Base-by-base conservation (phyloP, 2,888 invertebrate genomes). In the Leptopilina myrica region DNA sequence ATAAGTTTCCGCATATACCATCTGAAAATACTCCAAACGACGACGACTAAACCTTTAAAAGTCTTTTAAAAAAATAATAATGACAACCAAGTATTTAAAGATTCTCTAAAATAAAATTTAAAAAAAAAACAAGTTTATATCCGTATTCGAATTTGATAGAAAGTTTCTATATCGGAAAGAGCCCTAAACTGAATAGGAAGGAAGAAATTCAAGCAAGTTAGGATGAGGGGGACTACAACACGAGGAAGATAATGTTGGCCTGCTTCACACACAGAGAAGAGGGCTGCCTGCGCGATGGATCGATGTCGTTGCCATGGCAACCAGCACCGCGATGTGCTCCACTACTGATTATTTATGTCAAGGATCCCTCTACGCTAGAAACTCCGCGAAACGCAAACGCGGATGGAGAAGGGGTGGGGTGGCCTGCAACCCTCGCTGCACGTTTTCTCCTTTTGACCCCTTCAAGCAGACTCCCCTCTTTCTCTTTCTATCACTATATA, bases 331-430 rank as follows among this genome's bases (percentile, higher is more conserved):
- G 85, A 85, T 86, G 79, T 83, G 87, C 88, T 89, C 87, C 84
- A 87, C 89, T 88, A 86, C 89, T 89, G 90, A 90, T 90, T 90
- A 90, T 90, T 90, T 90, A 90, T 90, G 90, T 90, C 90, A 90
- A 90, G 90, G 90, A 90, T 90, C 87, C 87, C 86, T 85, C 82
- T 83, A 80, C 83, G 80, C 67, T 76, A 15, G 62, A 83, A 83
- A 81, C 78, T 81, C 80, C 79, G 82, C 80, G 82, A 84, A 85
- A 85, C 82, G 82, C 84, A 84, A 85, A 82, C 81, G 81, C 84
- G 78, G 33, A 33, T 33, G 3, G 33, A 77, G 79, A 77, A 79
- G 78, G 77, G 82, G 82, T 81, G 81, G 78, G 76, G 77, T 64
- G 43, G 66, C 53, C 62, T 77, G 78, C 65, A 67, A 73, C 53